Evolutionary conservation across 2,888 invertebrate species (phyloP), one percentile per base, ranked within the genome.

Genomic region (Rapana venosa): DNA sequence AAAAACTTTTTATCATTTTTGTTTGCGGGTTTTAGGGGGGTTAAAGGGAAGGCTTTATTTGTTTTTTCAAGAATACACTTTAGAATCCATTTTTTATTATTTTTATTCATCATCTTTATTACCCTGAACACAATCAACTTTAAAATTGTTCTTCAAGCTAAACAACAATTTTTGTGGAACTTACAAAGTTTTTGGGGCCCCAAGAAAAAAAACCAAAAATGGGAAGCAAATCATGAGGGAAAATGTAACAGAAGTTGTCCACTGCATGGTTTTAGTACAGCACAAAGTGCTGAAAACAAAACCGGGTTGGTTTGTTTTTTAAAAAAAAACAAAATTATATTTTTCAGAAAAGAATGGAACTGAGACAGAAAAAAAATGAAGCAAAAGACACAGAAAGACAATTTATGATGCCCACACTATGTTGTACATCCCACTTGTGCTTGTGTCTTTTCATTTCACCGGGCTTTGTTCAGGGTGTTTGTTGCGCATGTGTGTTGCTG

Each of bases 171-270:
- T 8, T n/a, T 22, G 22, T n/a, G 17, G 17, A 61, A 96, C 95
- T 95, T 94, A 96, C 95, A 90, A 96, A 96, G n/a, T 95, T 95
- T 93, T 96, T 95, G 90, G 94, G 92, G 22, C 95, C 95, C 91
- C 95, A 96, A 93, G 94, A 96, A 30, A 95, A 94, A 91, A 94
- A 96, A 92, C 95, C 95, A 91, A 95, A 95, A n/a, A 93, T 90
- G 0, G 95, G 91, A 94, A 94, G 90, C 94, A 94, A 89, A 95
- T 94, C 92, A 95, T 95, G n/a, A 30, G 94, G 92, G 81, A 95
- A 92, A 87, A 94, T 94, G 93, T 96, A 93, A 20, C 91, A 85
- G 87, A 93, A 93, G 74, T 94, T 93, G 93, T 94, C 32, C 92
- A 91, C 90, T 94, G 94, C 88, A 95, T 92, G 87, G 94, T 93